phyloP scores from a whole-genome alignment of 2,113 vertebrate species.

The Herpailurus yagouaroundi region DNA sequence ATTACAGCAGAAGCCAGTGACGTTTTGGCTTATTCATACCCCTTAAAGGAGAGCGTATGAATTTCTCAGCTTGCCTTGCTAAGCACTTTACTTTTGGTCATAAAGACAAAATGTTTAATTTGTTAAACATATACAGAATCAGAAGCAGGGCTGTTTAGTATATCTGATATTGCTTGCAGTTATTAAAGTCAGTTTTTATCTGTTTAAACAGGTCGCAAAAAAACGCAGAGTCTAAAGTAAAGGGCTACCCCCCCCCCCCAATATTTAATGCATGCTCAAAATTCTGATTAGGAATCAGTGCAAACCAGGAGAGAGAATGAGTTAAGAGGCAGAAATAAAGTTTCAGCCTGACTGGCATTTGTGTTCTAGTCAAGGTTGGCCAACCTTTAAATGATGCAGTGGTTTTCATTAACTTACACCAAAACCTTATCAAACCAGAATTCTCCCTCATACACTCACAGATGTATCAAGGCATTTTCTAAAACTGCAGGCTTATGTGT shows the following conservation, averaged over 20 bases:
- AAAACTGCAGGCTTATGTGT: not conserved
- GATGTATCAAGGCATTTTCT: not conserved
- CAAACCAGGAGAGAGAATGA: not conserved
- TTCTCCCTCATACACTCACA: not conserved
- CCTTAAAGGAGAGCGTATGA: not conserved
- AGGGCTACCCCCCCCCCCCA: not conserved
- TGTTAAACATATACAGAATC: constrained; percentile 81
- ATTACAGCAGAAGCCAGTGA: not conserved
- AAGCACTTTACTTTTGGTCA: constrained; percentile 80
- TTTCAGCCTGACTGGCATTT: not conserved
- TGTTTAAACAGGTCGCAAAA: constrained; percentile 64
- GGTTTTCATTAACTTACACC: not conserved
- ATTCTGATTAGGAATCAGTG: constrained; percentile 30
- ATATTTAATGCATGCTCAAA: constrained; percentile 16
- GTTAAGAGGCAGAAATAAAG: not conserved
- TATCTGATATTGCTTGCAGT: constrained; percentile 65
- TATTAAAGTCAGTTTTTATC: constrained; percentile 78
- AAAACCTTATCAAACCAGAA: not conserved
- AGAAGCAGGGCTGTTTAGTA: constrained; percentile 75
- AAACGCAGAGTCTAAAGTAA: constrained; percentile 61
- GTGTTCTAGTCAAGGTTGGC: not conserved
- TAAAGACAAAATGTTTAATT: constrained; percentile 83
- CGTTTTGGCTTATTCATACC: not conserved
- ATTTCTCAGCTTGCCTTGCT: constrained; percentile 52
- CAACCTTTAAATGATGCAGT: not conserved